Conservation (phyloP, 2,797 vertebrate species). For the Limnodromus scolopaceus region DNA sequence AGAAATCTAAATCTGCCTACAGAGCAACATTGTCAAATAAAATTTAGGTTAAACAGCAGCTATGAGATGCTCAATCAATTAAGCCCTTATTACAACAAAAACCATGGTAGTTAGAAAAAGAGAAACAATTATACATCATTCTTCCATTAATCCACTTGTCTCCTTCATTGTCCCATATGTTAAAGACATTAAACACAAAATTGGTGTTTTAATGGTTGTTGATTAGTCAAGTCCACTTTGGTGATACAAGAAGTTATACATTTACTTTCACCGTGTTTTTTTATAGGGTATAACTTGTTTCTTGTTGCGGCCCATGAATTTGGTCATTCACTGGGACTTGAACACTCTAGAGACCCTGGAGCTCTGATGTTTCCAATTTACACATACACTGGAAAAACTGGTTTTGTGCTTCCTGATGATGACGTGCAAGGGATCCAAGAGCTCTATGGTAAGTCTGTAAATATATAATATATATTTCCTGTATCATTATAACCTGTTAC, state of each 20-base stretch:
- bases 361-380: slow-evolving; percentile 92
- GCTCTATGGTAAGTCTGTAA: slow-evolving; percentile 82
- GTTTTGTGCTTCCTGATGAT: slow-evolving; percentile 83
- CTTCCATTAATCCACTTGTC: neutral
- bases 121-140: neutral
- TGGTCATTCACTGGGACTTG: slow-evolving; percentile 88
- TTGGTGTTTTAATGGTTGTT: neutral
- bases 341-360: slow-evolving; percentile 87
- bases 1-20: neutral
- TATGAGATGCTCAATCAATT: rapidly evolving
- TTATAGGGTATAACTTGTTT: slow-evolving; percentile 85
- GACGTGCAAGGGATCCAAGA: slow-evolving; percentile 87
- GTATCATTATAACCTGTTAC: neutral
- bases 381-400: slow-evolving; percentile 80
- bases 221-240: neutral
- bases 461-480: neutral
- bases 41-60: neutral
- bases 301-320: slow-evolving; percentile 90
- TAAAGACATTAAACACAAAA: neutral
- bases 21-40: neutral
- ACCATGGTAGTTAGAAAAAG: neutral
- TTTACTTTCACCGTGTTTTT: neutral
- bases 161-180: neutral
- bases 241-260: neutral
- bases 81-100: neutral